Conservation (phyloP, 2,888 invertebrate species). For the Phytoseiulus persimilis region DNA sequence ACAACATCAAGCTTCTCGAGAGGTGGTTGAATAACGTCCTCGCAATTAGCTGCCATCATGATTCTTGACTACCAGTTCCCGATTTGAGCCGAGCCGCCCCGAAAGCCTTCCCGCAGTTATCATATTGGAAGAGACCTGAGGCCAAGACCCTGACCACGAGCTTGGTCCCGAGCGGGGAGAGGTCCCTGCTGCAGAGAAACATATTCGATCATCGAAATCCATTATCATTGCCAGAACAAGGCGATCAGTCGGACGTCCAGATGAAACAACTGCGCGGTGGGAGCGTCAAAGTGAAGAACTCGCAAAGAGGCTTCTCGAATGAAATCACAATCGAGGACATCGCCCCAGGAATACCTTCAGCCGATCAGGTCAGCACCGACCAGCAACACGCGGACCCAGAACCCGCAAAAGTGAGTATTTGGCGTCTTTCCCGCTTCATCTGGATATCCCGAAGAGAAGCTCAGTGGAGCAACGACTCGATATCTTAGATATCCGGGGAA, state of each 20-base stretch:
- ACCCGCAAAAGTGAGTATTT: constrained; percentile 39
- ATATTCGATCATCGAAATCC: background rate
- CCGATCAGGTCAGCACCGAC: constrained; percentile 26
- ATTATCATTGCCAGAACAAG: background rate
- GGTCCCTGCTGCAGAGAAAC: constrained; percentile 41
- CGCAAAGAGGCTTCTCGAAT: constrained; percentile 31
- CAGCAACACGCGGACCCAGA: constrained; percentile 20
- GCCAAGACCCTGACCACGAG: too few species aligned
- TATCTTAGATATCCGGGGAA: too few species aligned
- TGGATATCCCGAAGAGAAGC: too few species aligned
- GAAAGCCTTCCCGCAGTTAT: too few species aligned
- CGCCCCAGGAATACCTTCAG: constrained; percentile 40
- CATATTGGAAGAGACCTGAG: too few species aligned
- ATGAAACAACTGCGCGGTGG: constrained; percentile 40
- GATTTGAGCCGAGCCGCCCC: too few species aligned
- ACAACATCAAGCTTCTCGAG: too few species aligned
- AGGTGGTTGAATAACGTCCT: too few species aligned
- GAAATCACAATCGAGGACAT: constrained; percentile 41
- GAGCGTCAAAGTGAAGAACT: constrained; percentile 36
- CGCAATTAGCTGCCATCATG: too few species aligned
- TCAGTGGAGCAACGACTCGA: too few species aligned
- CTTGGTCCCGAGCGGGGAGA: constrained; percentile 41
- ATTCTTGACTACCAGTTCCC: too few species aligned
- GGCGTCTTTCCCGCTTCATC: too few species aligned
- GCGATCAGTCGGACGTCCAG: constrained; percentile 30